These are phyloP conservation scores for Cololabis saira DNA, from an alignment of 2,113 vertebrate genomes.

Conservation along the genomic window DNA sequence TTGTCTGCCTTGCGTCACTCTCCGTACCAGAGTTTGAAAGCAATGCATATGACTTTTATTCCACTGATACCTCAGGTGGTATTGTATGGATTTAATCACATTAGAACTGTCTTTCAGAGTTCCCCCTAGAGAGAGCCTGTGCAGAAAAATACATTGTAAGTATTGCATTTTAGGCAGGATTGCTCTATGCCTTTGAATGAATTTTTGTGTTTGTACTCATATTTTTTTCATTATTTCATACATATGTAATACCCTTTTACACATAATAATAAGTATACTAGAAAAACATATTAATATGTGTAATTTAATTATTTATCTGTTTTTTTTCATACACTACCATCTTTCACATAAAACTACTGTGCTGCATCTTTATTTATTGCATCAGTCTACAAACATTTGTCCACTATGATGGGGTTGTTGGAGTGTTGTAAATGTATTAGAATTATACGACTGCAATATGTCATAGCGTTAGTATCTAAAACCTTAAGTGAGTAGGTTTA, in stretches of 20 bases:
- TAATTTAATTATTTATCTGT: too few relatives aligned
- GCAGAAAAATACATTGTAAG: constrained; percentile 1
- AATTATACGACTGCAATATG: neutral
- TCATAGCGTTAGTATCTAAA: neutral
- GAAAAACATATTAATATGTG: too few relatives aligned
- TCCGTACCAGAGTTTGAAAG: constrained; percentile 34
- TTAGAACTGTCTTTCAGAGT: constrained; percentile 34
- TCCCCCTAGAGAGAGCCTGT: constrained; percentile 28
- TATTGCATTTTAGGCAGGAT: too few relatives aligned
- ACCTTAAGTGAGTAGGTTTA: neutral
- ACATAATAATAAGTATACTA: too few relatives aligned
- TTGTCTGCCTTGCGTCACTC: constrained; percentile 58
- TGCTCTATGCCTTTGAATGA: neutral
- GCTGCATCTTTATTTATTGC: too few relatives aligned
- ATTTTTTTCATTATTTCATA: neutral
- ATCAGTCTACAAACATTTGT: too few relatives aligned
- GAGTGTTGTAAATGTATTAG: neutral
- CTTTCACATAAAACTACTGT: too few relatives aligned
- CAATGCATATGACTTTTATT: constrained; percentile 45
- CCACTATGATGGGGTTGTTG: too few relatives aligned
- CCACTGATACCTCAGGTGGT: constrained; percentile 25
- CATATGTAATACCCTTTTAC: too few relatives aligned
- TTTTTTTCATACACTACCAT: too few relatives aligned
- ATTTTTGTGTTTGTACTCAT: neutral
- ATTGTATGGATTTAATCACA: constrained; percentile 40